These are phyloP conservation scores for Argyresthia goedartella DNA, from an alignment of 2,888 invertebrate species.

Conservation along the genomic window DNA sequence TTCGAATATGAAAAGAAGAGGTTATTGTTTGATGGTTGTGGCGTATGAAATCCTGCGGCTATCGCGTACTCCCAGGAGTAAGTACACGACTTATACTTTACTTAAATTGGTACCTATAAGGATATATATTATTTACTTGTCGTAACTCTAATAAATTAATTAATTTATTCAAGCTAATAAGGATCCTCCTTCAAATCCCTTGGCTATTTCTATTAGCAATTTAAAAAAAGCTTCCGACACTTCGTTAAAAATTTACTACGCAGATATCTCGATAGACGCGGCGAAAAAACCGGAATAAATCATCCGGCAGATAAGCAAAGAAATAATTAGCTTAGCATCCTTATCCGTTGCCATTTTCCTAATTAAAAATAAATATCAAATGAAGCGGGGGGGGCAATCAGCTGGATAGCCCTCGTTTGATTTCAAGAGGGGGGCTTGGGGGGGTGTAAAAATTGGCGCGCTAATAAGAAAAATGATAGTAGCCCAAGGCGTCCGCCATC, in stretches of 20 bases:
- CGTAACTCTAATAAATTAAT: no score
- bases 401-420: constrained; percentile 17
- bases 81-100: no score
- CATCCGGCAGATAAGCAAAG: constrained; percentile 55
- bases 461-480: constrained; percentile 14
- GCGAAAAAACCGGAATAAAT: constrained; percentile 35
- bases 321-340: constrained; percentile 52
- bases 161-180: no score
- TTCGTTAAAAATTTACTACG: constrained; percentile 9
- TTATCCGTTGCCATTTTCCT: constrained; percentile 35
- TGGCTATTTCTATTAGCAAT: constrained; percentile 4
- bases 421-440: neutral
- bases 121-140: no score
- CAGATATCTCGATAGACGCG: constrained; percentile 7
- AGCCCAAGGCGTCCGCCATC: constrained; percentile 17
- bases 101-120: no score
- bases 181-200: neutral
- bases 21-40: no score
- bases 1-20: constrained; percentile 6
- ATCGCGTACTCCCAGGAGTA: no score
- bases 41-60: no score
- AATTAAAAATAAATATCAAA: constrained; percentile 68
- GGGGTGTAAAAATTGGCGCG: constrained; percentile 3
- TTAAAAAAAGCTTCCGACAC: constrained; percentile 2
- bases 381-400: constrained; percentile 33